phyloP scores from a whole-genome alignment of 2,797 vertebrate genomes.

The Cryptoblepharus egeriae region DNA sequence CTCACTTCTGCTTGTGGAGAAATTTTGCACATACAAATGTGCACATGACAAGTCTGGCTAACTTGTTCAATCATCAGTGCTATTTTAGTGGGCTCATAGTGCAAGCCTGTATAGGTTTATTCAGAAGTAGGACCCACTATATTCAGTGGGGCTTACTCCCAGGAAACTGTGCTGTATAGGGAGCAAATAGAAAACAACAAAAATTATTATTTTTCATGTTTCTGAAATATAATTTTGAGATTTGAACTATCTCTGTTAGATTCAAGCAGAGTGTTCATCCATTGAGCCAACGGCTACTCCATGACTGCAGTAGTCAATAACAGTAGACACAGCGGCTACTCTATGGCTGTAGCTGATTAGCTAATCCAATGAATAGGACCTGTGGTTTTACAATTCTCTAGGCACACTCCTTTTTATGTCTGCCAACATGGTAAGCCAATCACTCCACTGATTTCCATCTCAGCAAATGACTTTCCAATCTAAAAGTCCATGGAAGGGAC shows the following conservation, averaged over 20 bases:
- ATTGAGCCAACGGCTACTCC: background rate
- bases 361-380: background rate
- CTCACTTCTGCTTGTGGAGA: background rate
- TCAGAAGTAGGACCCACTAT: too few species aligned
- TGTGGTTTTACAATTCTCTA: background rate
- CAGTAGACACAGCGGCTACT: too few species aligned
- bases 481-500: slow-evolving; percentile 7
- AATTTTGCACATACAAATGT: background rate
- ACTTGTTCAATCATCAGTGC: too few species aligned
- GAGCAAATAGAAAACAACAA: too few species aligned
- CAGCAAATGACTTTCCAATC: slow-evolving; percentile 17
- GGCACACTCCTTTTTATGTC: background rate
- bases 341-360: too few species aligned
- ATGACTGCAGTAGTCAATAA: too few species aligned
- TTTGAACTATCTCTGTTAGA: background rate
- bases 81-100: too few species aligned
- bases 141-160: too few species aligned
- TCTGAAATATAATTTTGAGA: background rate
- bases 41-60: background rate
- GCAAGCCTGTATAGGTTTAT: too few species aligned
- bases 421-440: background rate
- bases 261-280: background rate
- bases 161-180: too few species aligned
- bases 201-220: background rate
- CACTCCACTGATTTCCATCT: slow-evolving; percentile 3